A percentile compares a stretch with the other conserved stretches of the same genome.
Evolutionary conservation across 2,113 vertebrate genomes (phyloP).

Genomic region (Otus sunia): DNA sequence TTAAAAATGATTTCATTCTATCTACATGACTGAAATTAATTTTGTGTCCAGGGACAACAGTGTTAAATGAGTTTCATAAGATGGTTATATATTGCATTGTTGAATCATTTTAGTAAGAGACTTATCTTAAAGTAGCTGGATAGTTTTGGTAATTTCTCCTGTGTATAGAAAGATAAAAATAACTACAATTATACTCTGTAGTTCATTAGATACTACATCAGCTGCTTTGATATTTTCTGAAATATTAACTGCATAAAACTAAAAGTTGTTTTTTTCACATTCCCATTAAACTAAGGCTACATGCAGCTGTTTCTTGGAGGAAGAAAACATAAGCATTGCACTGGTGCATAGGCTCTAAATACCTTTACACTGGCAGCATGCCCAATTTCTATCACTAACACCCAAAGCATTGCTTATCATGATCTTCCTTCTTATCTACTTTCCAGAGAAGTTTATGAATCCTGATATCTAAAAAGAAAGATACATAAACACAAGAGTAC

Average conservation of each 20-base stretch:
- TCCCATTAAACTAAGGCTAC: background rate
- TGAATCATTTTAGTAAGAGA: background rate
- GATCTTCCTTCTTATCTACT: background rate
- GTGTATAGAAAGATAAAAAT: background rate
- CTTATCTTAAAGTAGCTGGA: background rate
- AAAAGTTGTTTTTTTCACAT: background rate
- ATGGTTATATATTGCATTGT: background rate
- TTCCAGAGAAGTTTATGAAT: background rate
- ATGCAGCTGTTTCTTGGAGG: background rate
- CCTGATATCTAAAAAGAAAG: background rate
- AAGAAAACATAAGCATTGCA: background rate
- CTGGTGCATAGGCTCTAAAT: background rate
- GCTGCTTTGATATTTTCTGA: background rate
- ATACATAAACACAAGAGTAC: background rate
- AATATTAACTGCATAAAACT: background rate
- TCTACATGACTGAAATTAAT: background rate
- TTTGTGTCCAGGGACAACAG: background rate
- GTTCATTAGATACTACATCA: background rate
- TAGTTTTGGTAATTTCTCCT: background rate
- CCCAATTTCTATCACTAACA: background rate
- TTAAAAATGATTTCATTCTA: background rate
- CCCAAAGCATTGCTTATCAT: background rate
- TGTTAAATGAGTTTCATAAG: conserved; percentile 6
- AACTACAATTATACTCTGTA: background rate
- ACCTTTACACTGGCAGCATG: background rate